A percentile compares a stretch with the other conserved stretches of the same genome.
These are phyloP conservation scores for Indicator indicator DNA, from an alignment of 2,113 vertebrate genomes.

Conservation along the genomic window DNA sequence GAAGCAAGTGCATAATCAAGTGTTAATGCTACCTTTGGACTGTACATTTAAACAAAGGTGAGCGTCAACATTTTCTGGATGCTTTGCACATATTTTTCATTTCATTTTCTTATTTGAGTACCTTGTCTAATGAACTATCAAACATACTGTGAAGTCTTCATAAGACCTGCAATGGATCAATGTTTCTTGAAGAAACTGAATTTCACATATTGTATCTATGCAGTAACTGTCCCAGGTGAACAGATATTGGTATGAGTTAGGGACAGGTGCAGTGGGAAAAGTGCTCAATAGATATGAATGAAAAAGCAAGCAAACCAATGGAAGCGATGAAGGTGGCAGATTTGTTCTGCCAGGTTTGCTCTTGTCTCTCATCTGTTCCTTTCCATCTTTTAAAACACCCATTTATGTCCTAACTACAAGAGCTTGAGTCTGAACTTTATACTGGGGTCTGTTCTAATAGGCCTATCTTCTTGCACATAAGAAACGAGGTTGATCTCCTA, in stretches of 20 bases:
- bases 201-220: not conserved
- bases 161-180: not conserved
- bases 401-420: not conserved
- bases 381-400: not conserved
- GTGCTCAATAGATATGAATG: not conserved
- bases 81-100: not conserved
- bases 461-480: not conserved
- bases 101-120: not conserved
- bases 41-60: not conserved
- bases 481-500: not conserved
- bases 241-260: not conserved
- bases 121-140: not conserved
- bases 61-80: not conserved
- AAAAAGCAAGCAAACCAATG: constrained; percentile 24
- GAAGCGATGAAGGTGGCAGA: not conserved
- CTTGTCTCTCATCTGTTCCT: not conserved
- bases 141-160: not conserved
- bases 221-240: not conserved
- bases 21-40: not conserved
- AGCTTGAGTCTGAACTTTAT: not conserved
- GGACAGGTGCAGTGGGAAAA: not conserved
- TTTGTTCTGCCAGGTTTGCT: not conserved
- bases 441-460: not conserved
- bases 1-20: constrained; percentile 23
- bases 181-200: not conserved